Evolutionary conservation across 2,797 vertebrate genomes (phyloP), one percentile per base, ranked within the genome.

Genomic region (Tamandua tetradactyla): DNA sequence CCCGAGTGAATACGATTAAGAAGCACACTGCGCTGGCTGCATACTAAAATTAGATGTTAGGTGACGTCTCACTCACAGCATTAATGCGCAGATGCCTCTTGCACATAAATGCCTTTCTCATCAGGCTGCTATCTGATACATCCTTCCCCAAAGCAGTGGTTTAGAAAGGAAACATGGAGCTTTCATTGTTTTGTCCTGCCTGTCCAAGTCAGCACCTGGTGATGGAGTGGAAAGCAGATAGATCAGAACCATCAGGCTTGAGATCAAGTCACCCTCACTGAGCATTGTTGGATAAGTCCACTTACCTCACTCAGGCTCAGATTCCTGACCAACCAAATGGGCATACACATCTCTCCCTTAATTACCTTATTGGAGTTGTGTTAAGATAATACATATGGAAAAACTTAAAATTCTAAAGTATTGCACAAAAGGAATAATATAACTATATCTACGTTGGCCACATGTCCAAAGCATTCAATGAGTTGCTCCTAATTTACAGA

Each of bases 21-120:
- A 96, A 95, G 83, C 82, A 95, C 80, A 62, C 76, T 3, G 76
- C 86, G 42, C 94, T 95, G 15, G 76, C 97, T 96, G 96, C 96
- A 97, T 97, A 91, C 97, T 97, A 96, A 97, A 97, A 96, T 97
- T 93, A 97, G 96, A 95, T 89, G 95, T 89, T 93, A 52, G 92
- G 93, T 96, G 4, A 92, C 92, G 95, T 95, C 92, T 89, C 95
- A 88, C 82, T 87, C 91, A 81, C 83, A 2, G 8, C 88, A 96
- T 96, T 94, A 93, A 89, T 94, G 89, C 94, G 94, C 74, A 87
- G 82, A 93, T 27, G 61, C 79, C 93, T 96, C 92, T 96, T 89
- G 74, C 35, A 75, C 92, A 93, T 74, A 95, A 95, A 95, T 71
- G 57, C 78, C 64, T 91, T 87, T 87, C 93, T 96, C 72, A 32